These are phyloP conservation scores for Seira sanloemensis DNA, from an alignment of 2,888 invertebrate species.

Conservation along the genomic window DNA sequence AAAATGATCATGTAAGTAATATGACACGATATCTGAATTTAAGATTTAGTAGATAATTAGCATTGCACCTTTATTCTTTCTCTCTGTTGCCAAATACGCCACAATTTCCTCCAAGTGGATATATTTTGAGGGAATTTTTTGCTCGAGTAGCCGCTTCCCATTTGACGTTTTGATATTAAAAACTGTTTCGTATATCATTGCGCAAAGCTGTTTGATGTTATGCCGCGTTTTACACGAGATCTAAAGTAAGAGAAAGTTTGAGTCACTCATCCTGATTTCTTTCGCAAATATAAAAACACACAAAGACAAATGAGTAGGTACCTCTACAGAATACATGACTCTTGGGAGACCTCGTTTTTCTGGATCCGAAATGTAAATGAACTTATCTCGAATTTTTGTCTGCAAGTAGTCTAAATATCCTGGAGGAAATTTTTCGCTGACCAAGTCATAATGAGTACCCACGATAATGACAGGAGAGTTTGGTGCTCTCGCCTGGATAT, in stretches of 20 bases:
- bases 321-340: slow-evolving; percentile 94
- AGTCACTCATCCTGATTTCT: background rate
- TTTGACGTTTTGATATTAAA: slow-evolving; percentile 93
- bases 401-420: slow-evolving; percentile 86
- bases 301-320: slow-evolving; percentile 75
- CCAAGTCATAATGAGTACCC: slow-evolving; percentile 96
- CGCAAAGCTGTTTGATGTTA: slow-evolving; percentile 92
- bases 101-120: slow-evolving; percentile 95
- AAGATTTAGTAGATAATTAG: background rate
- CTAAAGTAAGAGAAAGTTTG: slow-evolving; percentile 39
- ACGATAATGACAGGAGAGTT: slow-evolving; percentile 97
- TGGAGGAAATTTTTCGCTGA: slow-evolving; percentile 80
- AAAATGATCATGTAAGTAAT: background rate
- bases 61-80: slow-evolving; percentile 62
- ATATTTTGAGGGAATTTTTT: slow-evolving; percentile 97
- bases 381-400: slow-evolving; percentile 87
- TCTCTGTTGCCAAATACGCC: slow-evolving; percentile 85
- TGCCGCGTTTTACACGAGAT: slow-evolving; percentile 86
- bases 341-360: slow-evolving; percentile 96
- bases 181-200: slow-evolving; percentile 94
- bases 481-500: slow-evolving; percentile 94
- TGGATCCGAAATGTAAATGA: slow-evolving; percentile 95
- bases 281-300: background rate
- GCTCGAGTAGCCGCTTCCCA: slow-evolving; percentile 93
- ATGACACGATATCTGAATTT: too few relatives aligned